Evolutionary conservation across 2,797 vertebrate genomes (phyloP), one percentile per base, ranked within the genome.

Genomic region (Clarias fuscus): DNA sequence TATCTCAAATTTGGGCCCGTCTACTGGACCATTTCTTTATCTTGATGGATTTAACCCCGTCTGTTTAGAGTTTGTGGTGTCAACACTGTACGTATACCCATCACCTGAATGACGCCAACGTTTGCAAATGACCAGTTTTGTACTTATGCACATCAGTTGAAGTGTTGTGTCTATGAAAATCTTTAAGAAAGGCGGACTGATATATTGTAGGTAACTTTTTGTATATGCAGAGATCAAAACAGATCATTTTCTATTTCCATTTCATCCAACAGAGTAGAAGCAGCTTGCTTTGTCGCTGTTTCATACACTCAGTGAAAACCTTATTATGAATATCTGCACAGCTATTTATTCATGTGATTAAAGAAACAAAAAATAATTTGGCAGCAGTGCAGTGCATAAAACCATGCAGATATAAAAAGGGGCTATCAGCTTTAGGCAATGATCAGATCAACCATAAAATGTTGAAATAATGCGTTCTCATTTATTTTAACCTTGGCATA

Each of bases 31-130:
- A 61, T 1, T 5, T 71, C 79, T 76, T 71, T 64, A 87, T 84
- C 86, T 59, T 85, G 83, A 89, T 89, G 85, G 76, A 86, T 81
- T 88, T 85, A 72, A 79, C 82, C 75, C 71, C 82, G 83, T 84
- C 84, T 90, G 88, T 90, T 89, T 87, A 30, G 71, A 88, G 89
- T 90, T 90, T 90, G 86, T 86, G 33, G 61, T 90, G 75, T 90
- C 88, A 90, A 90, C 89, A 90, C 64, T 85, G 67, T 81, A 76
- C 83, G 73, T 62, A 24, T 87, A 43, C 27, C 73, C 72, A 70
- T 87, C 67, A 83, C 79, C 84, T 76, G 40, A 84, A 86, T 75
- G 77, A 84, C 78, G 64, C 53, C 13, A 37, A 59, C 76, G 53
- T 86, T 33, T 80, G 84, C 40, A 81, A 59, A 86, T 71, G 77